Conservation (phyloP, 2,113 vertebrate genomes). For the Gila orcuttii region DNA sequence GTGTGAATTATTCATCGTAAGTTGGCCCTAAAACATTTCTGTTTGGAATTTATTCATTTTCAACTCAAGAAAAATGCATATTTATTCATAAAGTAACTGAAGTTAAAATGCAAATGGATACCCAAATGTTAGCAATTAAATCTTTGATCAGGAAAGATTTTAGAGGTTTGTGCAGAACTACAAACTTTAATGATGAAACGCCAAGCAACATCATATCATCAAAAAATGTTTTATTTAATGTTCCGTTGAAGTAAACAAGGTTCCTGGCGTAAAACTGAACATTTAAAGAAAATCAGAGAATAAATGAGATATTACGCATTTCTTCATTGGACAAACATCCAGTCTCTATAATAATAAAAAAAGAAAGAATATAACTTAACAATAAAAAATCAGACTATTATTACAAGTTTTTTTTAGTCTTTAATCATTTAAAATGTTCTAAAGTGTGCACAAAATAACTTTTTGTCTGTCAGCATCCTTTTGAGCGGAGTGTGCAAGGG, state of each 20-base stretch:
- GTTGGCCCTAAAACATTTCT: background rate
- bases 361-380: conserved; percentile 80
- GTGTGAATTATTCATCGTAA: conserved; percentile 40
- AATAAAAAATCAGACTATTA: conserved; percentile 70
- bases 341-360: conserved; percentile 73
- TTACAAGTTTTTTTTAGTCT: conserved; percentile 73
- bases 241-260: conserved; percentile 73
- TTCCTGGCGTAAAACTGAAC: conserved; percentile 68
- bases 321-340: conserved; percentile 83
- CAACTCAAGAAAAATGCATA: background rate
- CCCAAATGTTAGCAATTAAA: conserved; percentile 5
- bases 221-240: conserved; percentile 76
- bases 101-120: background rate
- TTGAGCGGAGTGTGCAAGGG: conserved; percentile 61
- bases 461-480: conserved; percentile 62
- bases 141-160: background rate
- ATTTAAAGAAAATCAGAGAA: conserved; percentile 72
- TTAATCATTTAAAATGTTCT: conserved; percentile 79
- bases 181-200: conserved; percentile 25
- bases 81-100: conserved; percentile 4
- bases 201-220: conserved; percentile 57
- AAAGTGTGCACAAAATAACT: conserved; percentile 59
- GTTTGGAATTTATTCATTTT: background rate
- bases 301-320: conserved; percentile 80
- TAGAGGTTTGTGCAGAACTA: background rate